Percentiles rank a stretch among this genome's conserved stretches.
These are phyloP conservation scores for Stomatorhinus walkeri DNA, from an alignment of 2,797 vertebrate species.

Conservation along the genomic window DNA sequence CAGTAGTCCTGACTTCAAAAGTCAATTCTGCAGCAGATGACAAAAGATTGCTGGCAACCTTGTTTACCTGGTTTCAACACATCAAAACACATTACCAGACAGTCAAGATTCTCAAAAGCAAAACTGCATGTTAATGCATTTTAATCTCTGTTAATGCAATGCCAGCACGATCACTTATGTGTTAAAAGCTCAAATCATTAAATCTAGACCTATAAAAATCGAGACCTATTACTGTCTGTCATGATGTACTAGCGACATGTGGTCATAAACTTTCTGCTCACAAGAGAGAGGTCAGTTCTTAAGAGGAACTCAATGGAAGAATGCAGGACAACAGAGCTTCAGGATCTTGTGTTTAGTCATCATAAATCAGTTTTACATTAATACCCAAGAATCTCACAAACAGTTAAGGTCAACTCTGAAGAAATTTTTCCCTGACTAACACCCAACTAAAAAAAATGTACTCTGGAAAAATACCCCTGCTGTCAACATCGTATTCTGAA, in stretches of 20 bases:
- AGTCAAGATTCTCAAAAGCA: neutral
- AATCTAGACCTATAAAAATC: neutral
- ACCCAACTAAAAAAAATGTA: neutral
- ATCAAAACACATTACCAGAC: neutral
- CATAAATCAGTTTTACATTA: neutral
- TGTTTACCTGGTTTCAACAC: neutral
- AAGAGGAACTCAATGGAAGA: neutral
- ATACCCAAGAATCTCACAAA: neutral
- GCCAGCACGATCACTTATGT: neutral
- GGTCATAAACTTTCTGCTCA: neutral
- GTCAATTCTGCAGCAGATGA: neutral
- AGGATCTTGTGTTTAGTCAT: neutral
- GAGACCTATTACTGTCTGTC: neutral
- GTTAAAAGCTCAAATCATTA: neutral
- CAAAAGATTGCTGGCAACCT: neutral
- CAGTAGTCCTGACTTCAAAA: neutral
- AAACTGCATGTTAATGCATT: neutral
- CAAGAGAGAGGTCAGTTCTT: neutral
- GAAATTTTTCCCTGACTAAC: neutral
- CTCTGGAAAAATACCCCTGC: neutral
- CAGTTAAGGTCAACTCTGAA: neutral
- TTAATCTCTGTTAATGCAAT: constrained; percentile 10
- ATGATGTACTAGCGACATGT: neutral
- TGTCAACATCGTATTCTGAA: neutral
- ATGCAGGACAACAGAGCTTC: neutral